These are phyloP conservation scores for Epinotia ramella DNA, from an alignment of 2,888 invertebrate genomes.

Conservation along the genomic window DNA sequence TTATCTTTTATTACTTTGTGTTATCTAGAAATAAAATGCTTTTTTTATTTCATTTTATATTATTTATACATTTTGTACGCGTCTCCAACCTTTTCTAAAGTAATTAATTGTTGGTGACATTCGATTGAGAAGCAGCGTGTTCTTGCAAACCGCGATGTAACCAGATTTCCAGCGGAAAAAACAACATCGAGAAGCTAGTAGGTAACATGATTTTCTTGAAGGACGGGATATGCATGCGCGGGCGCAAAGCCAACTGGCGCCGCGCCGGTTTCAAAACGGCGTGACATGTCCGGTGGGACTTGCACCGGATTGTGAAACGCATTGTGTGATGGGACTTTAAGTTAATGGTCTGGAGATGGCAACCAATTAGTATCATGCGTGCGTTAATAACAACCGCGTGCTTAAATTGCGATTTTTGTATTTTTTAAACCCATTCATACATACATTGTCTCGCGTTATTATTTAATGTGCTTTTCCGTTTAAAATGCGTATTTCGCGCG, in stretches of 20 bases:
- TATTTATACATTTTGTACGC: neutral
- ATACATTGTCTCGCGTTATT: too few relatives aligned
- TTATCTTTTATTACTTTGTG: too few relatives aligned
- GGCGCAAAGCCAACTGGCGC: slow-evolving; percentile 73
- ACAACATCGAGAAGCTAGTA: neutral
- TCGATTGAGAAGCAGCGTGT: neutral
- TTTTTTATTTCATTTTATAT: too few relatives aligned
- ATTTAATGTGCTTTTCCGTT: too few relatives aligned
- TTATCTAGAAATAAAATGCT: too few relatives aligned
- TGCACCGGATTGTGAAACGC: slow-evolving; percentile 37
- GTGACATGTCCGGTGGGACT: slow-evolving; percentile 58
- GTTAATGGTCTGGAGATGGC: slow-evolving; percentile 26
- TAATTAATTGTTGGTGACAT: neutral
- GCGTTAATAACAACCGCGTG: too few relatives aligned
- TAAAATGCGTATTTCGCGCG: too few relatives aligned
- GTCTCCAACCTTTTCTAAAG: neutral
- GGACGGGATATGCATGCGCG: slow-evolving; percentile 68
- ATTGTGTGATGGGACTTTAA: slow-evolving; percentile 35
- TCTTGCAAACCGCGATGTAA: neutral
- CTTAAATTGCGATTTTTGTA: too few relatives aligned
- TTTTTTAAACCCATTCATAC: too few relatives aligned
- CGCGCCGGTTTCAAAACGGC: slow-evolving; percentile 71
- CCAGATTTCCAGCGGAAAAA: neutral
- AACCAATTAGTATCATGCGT: slow-evolving; percentile 24
- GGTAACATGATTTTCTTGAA: slow-evolving; percentile 5